phyloP scores from a whole-genome alignment of 2,888 invertebrate genomes.

The Oscheius sp. region DNA sequence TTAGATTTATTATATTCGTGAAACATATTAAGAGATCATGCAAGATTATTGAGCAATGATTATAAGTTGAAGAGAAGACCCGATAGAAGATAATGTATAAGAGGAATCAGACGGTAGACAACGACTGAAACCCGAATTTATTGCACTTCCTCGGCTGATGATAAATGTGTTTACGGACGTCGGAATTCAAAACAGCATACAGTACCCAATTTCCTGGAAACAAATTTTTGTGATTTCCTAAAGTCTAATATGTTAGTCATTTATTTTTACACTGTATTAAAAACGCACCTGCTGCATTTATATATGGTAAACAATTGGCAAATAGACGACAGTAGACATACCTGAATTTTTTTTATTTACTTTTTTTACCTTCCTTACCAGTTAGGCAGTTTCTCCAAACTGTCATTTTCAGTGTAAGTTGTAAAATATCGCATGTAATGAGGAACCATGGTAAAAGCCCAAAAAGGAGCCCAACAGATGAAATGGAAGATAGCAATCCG shows the following conservation, averaged over 20 bases:
- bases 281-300: constrained; percentile 57
- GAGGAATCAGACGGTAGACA: constrained; percentile 15
- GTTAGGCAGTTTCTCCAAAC: neutral
- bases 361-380: constrained; percentile 7
- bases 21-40: constrained; percentile 1
- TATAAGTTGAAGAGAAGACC: neutral
- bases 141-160: constrained; percentile 43
- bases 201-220: constrained; percentile 63
- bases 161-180: constrained; percentile 62
- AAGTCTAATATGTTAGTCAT: neutral
- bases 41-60: neutral
- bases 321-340: constrained; percentile 51
- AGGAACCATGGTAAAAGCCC: constrained; percentile 54
- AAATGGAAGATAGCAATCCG: constrained; percentile 64
- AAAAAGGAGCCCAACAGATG: constrained; percentile 64
- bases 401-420: neutral
- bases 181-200: constrained; percentile 61
- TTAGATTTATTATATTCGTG: too few relatives aligned
- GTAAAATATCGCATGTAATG: constrained; percentile 30
- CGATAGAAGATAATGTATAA: neutral
- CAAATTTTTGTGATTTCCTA: neutral
- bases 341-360: constrained; percentile 8
- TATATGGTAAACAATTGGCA: constrained; percentile 62
- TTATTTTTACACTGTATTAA: neutral
- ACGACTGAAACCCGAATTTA: constrained; percentile 10